phyloP scores from a whole-genome alignment of 2,113 vertebrate species.

The Cariama cristata region DNA sequence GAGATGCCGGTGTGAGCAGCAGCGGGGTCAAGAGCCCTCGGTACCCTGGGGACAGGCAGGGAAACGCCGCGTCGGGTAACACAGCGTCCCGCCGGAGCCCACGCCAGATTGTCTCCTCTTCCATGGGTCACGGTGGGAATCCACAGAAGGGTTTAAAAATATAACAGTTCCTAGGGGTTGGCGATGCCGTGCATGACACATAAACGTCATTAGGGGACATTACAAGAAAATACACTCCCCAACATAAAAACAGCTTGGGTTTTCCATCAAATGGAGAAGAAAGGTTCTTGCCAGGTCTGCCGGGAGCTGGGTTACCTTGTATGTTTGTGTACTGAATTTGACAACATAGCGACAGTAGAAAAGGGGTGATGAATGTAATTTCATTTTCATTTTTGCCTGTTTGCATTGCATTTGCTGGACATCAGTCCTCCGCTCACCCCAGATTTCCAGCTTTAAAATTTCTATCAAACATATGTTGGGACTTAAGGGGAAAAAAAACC shows the following conservation, averaged over 20 bases:
- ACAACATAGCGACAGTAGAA: rapidly evolving
- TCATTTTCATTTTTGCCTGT: neutral
- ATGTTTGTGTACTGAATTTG: neutral
- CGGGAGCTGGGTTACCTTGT: neutral
- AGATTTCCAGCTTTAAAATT: neutral
- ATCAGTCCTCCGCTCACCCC: rapidly evolving
- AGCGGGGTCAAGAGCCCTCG: rapidly evolving
- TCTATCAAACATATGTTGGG: neutral
- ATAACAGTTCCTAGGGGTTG: neutral
- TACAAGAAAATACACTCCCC: neutral
- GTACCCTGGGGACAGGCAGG: neutral
- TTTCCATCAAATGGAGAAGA: neutral
- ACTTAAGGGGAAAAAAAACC: neutral
- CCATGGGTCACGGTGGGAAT: rapidly evolving
- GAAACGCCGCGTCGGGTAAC: rapidly evolving
- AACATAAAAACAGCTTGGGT: neutral
- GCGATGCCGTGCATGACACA: neutral
- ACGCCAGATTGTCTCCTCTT: rapidly evolving
- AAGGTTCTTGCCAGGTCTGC: neutral
- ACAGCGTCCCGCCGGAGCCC: rapidly evolving
- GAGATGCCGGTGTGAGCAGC: rapidly evolving
- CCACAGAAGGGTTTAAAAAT: neutral
- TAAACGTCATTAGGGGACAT: neutral
- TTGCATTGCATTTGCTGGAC: neutral
- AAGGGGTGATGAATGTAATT: neutral